These are phyloP conservation scores for Enteromius trimaculatus DNA, from an alignment of 2,797 vertebrate genomes.

Conservation along the genomic window DNA sequence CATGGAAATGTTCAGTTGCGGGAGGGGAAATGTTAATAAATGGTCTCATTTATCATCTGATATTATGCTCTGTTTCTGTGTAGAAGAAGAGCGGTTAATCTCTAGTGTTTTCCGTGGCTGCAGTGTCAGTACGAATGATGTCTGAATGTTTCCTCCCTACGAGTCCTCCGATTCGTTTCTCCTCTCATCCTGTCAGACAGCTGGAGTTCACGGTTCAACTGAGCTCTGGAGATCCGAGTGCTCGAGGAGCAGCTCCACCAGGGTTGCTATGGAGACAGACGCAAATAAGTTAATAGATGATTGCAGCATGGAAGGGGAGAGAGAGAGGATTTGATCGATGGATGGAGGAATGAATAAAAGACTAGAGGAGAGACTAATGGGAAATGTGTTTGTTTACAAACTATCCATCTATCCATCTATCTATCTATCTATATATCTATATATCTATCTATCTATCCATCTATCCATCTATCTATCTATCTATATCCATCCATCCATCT, in stretches of 20 bases:
- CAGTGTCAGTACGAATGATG: not conserved
- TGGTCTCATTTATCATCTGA: not conserved
- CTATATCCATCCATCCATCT: not conserved
- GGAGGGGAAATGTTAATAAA: slow-evolving; percentile 1
- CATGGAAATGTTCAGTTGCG: not conserved
- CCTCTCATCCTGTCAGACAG: slow-evolving; percentile 19
- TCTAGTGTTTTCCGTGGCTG: slow-evolving; percentile 2
- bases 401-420: not conserved
- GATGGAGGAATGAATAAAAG: not conserved
- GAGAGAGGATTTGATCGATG: slow-evolving; percentile 10
- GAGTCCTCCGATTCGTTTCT: not conserved
- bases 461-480: not conserved
- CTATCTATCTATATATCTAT: not conserved
- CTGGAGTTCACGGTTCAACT: slow-evolving; percentile 34
- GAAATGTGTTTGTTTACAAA: not conserved
- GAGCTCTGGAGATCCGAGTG: slow-evolving; percentile 8
- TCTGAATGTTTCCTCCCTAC: slow-evolving; percentile 19
- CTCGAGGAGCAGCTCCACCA: not conserved
- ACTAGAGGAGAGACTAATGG: not conserved
- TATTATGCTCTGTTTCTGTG: not conserved
- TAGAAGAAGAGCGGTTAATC: not conserved
- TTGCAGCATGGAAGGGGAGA: slow-evolving; percentile 2
- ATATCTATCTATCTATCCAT: not conserved
- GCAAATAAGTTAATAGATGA: slow-evolving; percentile 54
- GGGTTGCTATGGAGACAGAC: slow-evolving; percentile 39